Evolutionary conservation across 2,113 vertebrate genomes (phyloP), one percentile per base, ranked within the genome.

Genomic region (Meriones unguiculatus): DNA sequence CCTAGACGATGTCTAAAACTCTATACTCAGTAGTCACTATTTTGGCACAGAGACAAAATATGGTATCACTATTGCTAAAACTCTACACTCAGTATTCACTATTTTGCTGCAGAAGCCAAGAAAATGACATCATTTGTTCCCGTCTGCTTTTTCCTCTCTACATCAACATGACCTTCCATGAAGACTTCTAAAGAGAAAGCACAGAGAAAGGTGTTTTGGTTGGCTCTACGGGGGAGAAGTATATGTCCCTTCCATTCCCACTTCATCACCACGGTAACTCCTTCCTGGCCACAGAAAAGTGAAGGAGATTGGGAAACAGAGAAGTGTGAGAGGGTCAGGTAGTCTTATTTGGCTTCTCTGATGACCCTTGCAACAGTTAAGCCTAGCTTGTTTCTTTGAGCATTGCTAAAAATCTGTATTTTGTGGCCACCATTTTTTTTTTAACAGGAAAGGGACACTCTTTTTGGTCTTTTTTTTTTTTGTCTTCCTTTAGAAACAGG

Each of bases 361-460:
- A 41, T 67, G 3, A 78, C 22, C 46, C 1, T 15, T n/a, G 18
- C 9, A 78, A 41, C 15, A 87, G 41, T 41, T 94, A 7, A 24
- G n/a, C 64, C 30, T 92, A 93, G 75, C 18, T 72, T 70, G 50
- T n/a, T 82, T 78, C 41, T 87, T 88, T 92, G 35, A 87, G 9
- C 67, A 38, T n/a, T 95, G 28, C 38, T 94, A 15, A 93, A 91
- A 80, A 5, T 73, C 62, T 92, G 5, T 0, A 7, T 24, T 25
- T 91, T 25, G 52, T 50, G 7, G 52, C 80, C 32, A 73, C 65
- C 35, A 57, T 89, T 92, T 64, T 90, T 89, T 46, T 95, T 50
- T 30, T 88, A 35, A 86, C 30, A 52, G 78, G 89, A 41, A 92
- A 82, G 38, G 32, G 0, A 35, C 7, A 5, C 4, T 32, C 54